Percentiles rank a stretch among this genome's conserved stretches.
phyloP scores from a whole-genome alignment of 92 coral and sea anemone genomes.

The Montipora capitata region DNA sequence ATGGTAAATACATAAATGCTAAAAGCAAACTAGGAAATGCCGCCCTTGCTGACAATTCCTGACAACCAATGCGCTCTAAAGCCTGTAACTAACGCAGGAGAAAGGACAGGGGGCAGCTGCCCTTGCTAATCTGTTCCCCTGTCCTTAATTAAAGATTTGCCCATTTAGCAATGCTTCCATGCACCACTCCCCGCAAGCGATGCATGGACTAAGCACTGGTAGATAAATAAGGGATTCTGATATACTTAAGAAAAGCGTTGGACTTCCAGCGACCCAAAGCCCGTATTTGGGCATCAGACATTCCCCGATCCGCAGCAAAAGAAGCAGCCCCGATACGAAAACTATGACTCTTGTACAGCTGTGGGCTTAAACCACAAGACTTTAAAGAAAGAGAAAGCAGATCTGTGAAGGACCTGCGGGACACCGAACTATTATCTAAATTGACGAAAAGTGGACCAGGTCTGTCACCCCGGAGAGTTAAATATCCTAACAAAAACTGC shows the following conservation, averaged over 20 bases:
- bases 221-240: neutral
- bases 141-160: neutral
- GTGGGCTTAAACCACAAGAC: conserved; percentile 42
- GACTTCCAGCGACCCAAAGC: conserved; percentile 16
- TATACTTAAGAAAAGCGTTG: conserved; percentile 1
- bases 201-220: too few species aligned
- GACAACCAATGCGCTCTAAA: neutral
- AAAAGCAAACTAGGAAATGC: neutral
- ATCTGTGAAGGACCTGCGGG: conserved; percentile 15
- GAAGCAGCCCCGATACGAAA: conserved; percentile 72
- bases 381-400: conserved; percentile 2
- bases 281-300: conserved; percentile 54
- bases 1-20: too few species aligned
- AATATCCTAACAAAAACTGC: conserved; percentile 11
- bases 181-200: neutral
- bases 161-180: neutral
- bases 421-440: conserved; percentile 6
- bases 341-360: conserved; percentile 58
- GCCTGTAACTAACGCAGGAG: neutral
- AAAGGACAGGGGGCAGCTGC: neutral
- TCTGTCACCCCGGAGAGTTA: neutral
- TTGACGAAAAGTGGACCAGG: conserved; percentile 49
- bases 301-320: conserved; percentile 60
- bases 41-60: neutral
- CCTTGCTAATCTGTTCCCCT: neutral